A percentile compares a stretch with the other conserved stretches of the same genome.
These are phyloP conservation scores for Aurelia coerulea DNA, from an alignment of 30 jellyfish, hydroid and myxozoan genomes.

Conservation along the genomic window DNA sequence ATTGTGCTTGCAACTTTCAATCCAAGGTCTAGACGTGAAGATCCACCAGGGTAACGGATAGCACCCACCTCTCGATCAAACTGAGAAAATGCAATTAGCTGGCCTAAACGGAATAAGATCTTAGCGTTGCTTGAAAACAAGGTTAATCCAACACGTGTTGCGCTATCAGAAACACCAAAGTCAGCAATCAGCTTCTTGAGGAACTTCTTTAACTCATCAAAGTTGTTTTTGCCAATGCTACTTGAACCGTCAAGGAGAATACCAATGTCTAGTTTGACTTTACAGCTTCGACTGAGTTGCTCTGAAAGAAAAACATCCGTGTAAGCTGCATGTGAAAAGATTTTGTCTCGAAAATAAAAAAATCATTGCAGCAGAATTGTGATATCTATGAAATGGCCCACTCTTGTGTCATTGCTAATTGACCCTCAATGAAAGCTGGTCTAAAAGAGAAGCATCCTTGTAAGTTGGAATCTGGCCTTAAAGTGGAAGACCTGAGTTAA, in stretches of 20 bases:
- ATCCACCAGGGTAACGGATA: slow-evolving; percentile 67
- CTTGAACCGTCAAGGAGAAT: slow-evolving; percentile 74
- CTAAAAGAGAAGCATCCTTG: too few species aligned
- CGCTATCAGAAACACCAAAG: slow-evolving; percentile 63
- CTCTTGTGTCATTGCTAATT: too few species aligned
- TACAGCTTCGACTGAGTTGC: slow-evolving; percentile 56
- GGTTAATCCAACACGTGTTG: slow-evolving; percentile 62
- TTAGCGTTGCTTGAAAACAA: slow-evolving; percentile 45
- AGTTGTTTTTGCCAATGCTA: slow-evolving; percentile 33
- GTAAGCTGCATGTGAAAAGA: too few species aligned
- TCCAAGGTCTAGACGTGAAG: slow-evolving; percentile 62
- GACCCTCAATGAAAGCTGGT: too few species aligned
- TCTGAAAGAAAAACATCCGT: slow-evolving; percentile 17
- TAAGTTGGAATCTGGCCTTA: too few species aligned
- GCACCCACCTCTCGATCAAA: slow-evolving; percentile 26
- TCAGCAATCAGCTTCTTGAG: slow-evolving; percentile 25
- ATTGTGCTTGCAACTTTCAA: slow-evolving; percentile 52
- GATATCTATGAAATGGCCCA: too few species aligned
- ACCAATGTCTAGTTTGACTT: slow-evolving; percentile 53
- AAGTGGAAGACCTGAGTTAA: too few species aligned
- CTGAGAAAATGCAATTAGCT: slow-evolving; percentile 39
- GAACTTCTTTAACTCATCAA: slow-evolving; percentile 20
- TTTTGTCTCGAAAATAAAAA: too few species aligned
- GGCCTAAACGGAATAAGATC: slow-evolving; percentile 38
- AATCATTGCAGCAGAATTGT: too few species aligned